Conservation (phyloP, 2,797 vertebrate genomes). For the Ctenopoma kingsleyae region DNA sequence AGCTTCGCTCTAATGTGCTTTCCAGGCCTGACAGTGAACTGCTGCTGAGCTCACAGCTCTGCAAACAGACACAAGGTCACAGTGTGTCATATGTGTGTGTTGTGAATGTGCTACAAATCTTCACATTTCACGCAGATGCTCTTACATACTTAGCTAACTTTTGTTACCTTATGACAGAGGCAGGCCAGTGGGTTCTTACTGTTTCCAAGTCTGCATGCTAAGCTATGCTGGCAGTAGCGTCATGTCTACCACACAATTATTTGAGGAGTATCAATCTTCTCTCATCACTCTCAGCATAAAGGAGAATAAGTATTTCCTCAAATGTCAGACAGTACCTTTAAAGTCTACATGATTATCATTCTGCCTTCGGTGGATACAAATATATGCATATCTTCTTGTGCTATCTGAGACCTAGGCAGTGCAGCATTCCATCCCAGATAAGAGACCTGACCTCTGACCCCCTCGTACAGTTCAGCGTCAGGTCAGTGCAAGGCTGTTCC, state of each 20-base stretch:
- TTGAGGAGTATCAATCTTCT: too few relatives aligned
- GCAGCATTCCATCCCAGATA: slow-evolving; percentile 75
- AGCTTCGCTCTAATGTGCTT: slow-evolving; percentile 50
- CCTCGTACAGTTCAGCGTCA: slow-evolving; percentile 66
- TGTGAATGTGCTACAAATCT: slow-evolving; percentile 35
- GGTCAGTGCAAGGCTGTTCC: slow-evolving; percentile 74
- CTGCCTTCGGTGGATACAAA: background rate
- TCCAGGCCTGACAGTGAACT: slow-evolving; percentile 56
- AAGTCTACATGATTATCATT: background rate
- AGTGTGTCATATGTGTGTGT: slow-evolving; percentile 33
- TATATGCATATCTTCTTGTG: slow-evolving; percentile 2
- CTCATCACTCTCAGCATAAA: too few relatives aligned
- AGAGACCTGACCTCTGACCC: slow-evolving; percentile 69
- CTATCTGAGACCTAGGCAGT: slow-evolving; percentile 52
- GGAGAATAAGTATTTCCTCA: too few relatives aligned
- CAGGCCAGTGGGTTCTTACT: background rate
- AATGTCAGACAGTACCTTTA: too few relatives aligned
- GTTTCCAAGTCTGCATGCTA: background rate
- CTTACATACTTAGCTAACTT: too few relatives aligned
- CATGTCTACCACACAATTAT: background rate
- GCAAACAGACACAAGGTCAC: slow-evolving; percentile 65
- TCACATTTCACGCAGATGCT: slow-evolving; percentile 29
- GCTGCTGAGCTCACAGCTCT: slow-evolving; percentile 64
- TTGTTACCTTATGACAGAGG: too few relatives aligned
- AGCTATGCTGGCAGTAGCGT: background rate